A percentile compares a stretch with the other conserved stretches of the same genome.
These are phyloP conservation scores for Lytechinus variegatus DNA, from an alignment of 35 echinoderm and acorn worm genomes.

Conservation along the genomic window DNA sequence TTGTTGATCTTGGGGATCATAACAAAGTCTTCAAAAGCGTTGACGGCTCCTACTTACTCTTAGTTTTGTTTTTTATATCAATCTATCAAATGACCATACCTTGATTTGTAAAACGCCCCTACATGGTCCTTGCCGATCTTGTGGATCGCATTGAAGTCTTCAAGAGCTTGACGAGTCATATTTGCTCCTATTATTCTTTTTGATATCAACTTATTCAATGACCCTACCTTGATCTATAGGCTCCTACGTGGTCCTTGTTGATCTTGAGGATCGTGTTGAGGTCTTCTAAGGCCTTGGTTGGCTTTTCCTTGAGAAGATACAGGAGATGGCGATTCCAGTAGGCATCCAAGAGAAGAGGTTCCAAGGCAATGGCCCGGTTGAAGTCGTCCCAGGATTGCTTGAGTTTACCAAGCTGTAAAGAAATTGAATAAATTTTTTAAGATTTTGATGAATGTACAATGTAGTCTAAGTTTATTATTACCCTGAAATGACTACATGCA, in stretches of 20 bases:
- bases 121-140: neutral
- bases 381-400: conserved; percentile 93
- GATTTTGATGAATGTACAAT: too few species aligned
- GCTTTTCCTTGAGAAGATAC: conserved; percentile 83
- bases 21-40: too few species aligned
- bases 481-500: too few species aligned
- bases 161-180: too few species aligned
- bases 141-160: too few species aligned
- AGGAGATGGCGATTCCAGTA: conserved; percentile 98
- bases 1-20: neutral
- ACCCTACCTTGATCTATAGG: conserved; percentile 86
- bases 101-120: too few species aligned
- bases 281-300: conserved; percentile 89
- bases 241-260: conserved; percentile 96
- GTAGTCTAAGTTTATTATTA: too few species aligned
- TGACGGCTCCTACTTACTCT: too few species aligned
- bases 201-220: neutral
- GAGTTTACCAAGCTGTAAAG: conserved; percentile 83
- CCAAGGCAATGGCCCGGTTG: conserved; percentile 80
- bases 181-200: neutral
- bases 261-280: conserved; percentile 91
- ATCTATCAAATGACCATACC: too few species aligned
- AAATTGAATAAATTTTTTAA: too few species aligned
- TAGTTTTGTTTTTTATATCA: too few species aligned
- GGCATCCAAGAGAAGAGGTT: conserved; percentile 92